Evolutionary conservation across 2,888 invertebrate species (phyloP).

Genomic region (Yponomeuta evonymella): DNA sequence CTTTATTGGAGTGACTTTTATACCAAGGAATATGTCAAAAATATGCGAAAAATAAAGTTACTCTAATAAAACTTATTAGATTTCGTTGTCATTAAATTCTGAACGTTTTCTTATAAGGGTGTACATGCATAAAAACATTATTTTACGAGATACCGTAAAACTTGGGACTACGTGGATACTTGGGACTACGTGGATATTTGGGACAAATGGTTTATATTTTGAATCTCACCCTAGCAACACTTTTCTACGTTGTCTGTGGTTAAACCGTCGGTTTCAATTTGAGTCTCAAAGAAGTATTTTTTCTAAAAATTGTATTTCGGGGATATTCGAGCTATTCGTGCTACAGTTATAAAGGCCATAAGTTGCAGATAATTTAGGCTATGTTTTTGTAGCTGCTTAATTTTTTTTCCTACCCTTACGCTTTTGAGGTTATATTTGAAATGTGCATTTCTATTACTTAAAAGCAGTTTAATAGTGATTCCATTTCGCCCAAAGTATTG

Average conservation of each 20-base stretch:
- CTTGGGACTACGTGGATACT: not conserved
- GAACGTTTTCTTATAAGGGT: too few species aligned
- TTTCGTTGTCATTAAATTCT: too few species aligned
- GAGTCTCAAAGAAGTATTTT: not conserved
- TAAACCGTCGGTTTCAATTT: not conserved
- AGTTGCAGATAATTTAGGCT: too few species aligned
- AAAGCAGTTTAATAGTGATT: not conserved
- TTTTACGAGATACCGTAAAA: not conserved
- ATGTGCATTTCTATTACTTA: not conserved
- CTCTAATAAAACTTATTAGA: too few species aligned
- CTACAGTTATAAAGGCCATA: not conserved
- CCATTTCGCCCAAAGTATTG: not conserved
- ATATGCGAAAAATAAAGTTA: too few species aligned
- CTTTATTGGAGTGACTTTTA: too few species aligned
- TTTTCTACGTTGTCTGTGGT: not conserved
- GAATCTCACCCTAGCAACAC: not conserved
- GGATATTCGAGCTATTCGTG: not conserved
- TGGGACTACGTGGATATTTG: not conserved
- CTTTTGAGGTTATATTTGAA: too few species aligned
- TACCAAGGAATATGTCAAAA: too few species aligned
- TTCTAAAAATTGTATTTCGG: not conserved
- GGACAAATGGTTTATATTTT: not conserved
- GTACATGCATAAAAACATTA: too few species aligned
- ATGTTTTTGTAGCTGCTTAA: too few species aligned
- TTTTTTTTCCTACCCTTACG: too few species aligned